Base-by-base conservation (phyloP, 1,140 invertebrate genomes). In the Zaprionus tsacasi region DNA sequence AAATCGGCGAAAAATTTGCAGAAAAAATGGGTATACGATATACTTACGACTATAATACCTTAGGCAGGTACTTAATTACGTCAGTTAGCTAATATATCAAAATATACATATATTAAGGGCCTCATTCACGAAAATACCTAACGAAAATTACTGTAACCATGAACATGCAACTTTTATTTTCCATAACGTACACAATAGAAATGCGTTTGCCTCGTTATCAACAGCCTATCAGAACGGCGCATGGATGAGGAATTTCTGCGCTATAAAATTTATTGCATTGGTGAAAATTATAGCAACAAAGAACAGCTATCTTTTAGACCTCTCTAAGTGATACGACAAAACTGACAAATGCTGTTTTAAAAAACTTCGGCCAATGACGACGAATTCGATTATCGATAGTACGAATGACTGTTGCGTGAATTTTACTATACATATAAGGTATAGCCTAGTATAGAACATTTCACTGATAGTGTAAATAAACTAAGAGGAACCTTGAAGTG, bases 111-210 rank as follows among this genome's bases (percentile, higher is more conserved):
- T 7, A 30, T 7, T 7, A 55, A 27, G 13, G 12, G 52, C 13
- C 11, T 25, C 11, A 50, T 6, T 25, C 3, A 8, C 45, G 1
- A 55, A 0, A 8, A 7, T 13, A 21, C 6, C 13, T 6, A 65
- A 27, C 45, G 65, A 70, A 75, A 58, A 54, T 5, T 63, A 40
- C 48, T 48, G 65, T 70, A 78, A 78, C 54, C 50, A 70, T 74
- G 66, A 74, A 21, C 15, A 12, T n/a, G 64, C 64, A 40, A 13
- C n/a, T 73, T 68, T 50, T 1, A 36, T 25, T 43, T 55, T 15
- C n/a, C 40, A 45, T 3, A 30, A n/a, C 59, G n/a, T 52, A 8
- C n/a, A 12, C 50, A 35, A 36, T 5, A 17, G 30, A 21, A 7
- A 15, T 21, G 36, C 21, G 35, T 13, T 12, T 10, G 17, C 10